Evolutionary conservation across 2,113 vertebrate species (phyloP).

Genomic region (Coregonus clupeaformis): DNA sequence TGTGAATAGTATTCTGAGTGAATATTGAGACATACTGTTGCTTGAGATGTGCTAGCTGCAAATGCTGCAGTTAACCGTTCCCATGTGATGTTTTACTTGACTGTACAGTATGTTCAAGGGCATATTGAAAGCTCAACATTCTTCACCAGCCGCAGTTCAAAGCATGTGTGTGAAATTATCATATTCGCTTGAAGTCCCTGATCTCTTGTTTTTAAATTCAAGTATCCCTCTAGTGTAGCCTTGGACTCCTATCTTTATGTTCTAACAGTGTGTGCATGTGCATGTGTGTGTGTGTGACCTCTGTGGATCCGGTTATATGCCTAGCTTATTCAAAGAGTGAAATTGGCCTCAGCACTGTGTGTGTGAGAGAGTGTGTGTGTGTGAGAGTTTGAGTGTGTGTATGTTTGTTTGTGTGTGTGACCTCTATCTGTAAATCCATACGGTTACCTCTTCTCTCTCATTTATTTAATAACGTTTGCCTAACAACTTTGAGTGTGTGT

Average conservation of each 20-base stretch:
- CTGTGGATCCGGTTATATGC: too few relatives aligned
- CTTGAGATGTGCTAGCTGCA: neutral
- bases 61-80: slow-evolving; percentile 35
- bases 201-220: slow-evolving; percentile 57
- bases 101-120: slow-evolving; percentile 58
- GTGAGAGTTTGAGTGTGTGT: neutral
- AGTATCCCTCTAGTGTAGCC: slow-evolving; percentile 31
- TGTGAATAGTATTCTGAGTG: too few relatives aligned
- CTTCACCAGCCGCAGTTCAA: slow-evolving; percentile 37
- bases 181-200: slow-evolving; percentile 52
- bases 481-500: neutral
- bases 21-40: too few relatives aligned
- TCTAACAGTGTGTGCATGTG: neutral
- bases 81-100: slow-evolving; percentile 37
- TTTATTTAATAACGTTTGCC: neutral
- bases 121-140: slow-evolving; percentile 49
- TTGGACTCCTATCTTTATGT: slow-evolving; percentile 29
- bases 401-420: neutral
- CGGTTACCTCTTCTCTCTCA: neutral
- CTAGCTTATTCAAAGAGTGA: too few relatives aligned
- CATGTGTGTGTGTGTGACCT: too few relatives aligned
- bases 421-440: neutral
- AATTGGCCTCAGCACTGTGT: too few relatives aligned
- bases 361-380: too few relatives aligned
- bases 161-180: slow-evolving; percentile 58